Evolutionary conservation across 2,113 vertebrate species (phyloP).

Genomic region (Prietella phreatophila): DNA sequence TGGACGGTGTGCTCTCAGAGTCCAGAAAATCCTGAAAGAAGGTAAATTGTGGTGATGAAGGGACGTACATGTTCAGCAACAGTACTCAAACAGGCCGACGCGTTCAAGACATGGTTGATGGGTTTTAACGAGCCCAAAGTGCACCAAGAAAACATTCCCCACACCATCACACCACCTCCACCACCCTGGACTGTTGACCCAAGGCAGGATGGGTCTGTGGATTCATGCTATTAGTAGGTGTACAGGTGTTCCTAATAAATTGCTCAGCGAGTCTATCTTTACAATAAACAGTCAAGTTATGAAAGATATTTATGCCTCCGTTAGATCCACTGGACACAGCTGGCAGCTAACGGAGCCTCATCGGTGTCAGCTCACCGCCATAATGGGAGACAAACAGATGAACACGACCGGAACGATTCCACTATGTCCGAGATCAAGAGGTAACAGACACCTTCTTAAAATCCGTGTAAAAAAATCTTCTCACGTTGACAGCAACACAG

Average conservation of each 20-base stretch:
- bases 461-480: too few relatives aligned
- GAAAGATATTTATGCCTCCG: background rate
- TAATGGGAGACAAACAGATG: conserved; percentile 47
- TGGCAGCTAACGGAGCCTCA: conserved; percentile 51
- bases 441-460: background rate
- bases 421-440: conserved; percentile 29
- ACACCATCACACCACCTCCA: too few relatives aligned
- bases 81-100: too few relatives aligned
- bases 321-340: conserved; percentile 68
- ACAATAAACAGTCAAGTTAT: too few relatives aligned
- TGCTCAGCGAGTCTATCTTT: background rate
- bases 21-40: too few relatives aligned
- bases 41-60: too few relatives aligned
- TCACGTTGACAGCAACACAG: background rate
- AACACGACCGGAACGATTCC: background rate
- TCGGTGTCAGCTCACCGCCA: conserved; percentile 38
- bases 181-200: too few relatives aligned
- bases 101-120: too few relatives aligned
- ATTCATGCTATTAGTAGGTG: background rate
- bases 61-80: background rate
- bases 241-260: background rate
- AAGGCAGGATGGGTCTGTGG: background rate
- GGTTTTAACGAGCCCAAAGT: too few relatives aligned
- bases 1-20: too few relatives aligned
- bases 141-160: too few relatives aligned